Conservation (phyloP, 2,113 vertebrate species). For the Polypterus bichir region DNA sequence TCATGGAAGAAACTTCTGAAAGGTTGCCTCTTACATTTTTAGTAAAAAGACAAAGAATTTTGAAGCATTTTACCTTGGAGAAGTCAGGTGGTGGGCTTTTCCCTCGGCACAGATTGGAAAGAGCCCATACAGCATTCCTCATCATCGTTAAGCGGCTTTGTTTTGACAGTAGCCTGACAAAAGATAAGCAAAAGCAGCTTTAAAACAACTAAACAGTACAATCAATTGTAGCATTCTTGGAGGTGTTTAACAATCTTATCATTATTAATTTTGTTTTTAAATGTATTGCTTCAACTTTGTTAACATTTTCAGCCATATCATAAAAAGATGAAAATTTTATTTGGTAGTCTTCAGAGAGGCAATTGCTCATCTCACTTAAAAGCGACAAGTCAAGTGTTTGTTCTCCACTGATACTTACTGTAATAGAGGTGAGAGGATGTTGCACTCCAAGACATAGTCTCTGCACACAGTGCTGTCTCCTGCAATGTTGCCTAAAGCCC, state of each 20-base stretch:
- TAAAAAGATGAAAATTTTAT: no score
- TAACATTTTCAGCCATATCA: no score
- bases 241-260: no score
- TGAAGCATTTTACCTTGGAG: conserved; percentile 55
- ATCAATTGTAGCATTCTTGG: no score
- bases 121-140: conserved; percentile 91
- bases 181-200: conserved; percentile 2
- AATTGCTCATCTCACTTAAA: no score
- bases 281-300: no score
- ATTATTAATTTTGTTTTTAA: no score
- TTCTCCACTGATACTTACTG: conserved; percentile 63
- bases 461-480: conserved; percentile 96
- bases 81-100: conserved; percentile 97
- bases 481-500: conserved; percentile 96
- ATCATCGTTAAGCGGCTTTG: conserved; percentile 96
- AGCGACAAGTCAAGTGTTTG: no score
- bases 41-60: not conserved
- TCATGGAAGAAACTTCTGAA: not conserved
- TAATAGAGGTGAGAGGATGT: conserved; percentile 84
- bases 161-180: conserved; percentile 80
- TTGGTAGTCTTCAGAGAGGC: no score
- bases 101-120: conserved; percentile 94
- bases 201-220: not conserved
- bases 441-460: conserved; percentile 93
- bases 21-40: not conserved